These are phyloP conservation scores for Agrochola macilenta DNA, from an alignment of 2,888 invertebrate genomes.

Conservation along the genomic window DNA sequence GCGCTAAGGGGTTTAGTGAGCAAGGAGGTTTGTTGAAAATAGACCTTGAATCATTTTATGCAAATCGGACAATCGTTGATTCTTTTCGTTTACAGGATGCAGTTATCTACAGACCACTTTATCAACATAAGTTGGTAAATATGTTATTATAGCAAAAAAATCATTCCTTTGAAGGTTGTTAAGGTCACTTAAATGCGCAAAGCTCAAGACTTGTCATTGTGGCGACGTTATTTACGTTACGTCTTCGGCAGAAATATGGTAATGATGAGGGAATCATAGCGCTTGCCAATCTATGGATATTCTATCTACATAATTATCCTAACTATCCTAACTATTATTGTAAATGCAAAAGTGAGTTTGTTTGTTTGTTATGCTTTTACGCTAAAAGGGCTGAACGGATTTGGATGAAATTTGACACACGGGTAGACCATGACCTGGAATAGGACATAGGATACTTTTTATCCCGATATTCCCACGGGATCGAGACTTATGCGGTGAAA, in stretches of 20 bases:
- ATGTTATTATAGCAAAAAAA: neutral
- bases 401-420: too few relatives aligned
- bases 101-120: neutral
- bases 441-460: too few relatives aligned
- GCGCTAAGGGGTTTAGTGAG: too few relatives aligned
- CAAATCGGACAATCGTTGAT: neutral
- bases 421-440: too few relatives aligned
- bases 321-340: too few relatives aligned
- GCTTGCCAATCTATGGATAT: neutral
- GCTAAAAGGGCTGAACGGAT: too few relatives aligned
- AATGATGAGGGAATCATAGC: neutral
- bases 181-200: neutral
- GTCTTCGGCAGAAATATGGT: too few relatives aligned
- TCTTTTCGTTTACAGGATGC: neutral
- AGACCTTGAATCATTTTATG: neutral
- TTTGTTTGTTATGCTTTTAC: too few relatives aligned
- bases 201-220: neutral
- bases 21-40: neutral
- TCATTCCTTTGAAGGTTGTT: neutral
- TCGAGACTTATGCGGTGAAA: too few relatives aligned
- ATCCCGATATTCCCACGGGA: too few relatives aligned
- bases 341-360: too few relatives aligned
- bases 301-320: too few relatives aligned
- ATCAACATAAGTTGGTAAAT: slow-evolving; percentile 11
- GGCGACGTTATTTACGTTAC: neutral